Evolutionary conservation across 2,888 invertebrate species (phyloP), one percentile per base, ranked within the genome.

Genomic region (Mythimna impura): DNA sequence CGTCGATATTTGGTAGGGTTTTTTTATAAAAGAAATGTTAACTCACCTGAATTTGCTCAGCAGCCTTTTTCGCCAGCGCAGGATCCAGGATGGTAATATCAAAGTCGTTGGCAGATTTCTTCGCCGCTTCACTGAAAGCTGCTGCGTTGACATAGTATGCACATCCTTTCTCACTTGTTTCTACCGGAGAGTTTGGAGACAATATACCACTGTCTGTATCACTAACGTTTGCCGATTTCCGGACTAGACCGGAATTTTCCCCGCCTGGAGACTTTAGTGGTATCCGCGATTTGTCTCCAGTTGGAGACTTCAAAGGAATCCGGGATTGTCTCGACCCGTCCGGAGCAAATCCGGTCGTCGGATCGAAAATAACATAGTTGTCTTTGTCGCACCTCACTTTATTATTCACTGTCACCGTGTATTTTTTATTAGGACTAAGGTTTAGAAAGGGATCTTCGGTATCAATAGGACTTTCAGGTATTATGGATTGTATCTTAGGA

Each of bases 191-290:
- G 83, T 97, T 97, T 0, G 97, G 97, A 83, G 97, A 97, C 62
- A 97, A 90, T 86, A 97, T 97, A 7, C 97, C 97, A 89, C 97
- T 97, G 88, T 97, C 97, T 17, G 97, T 97, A 92, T 97, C 97
- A 91, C 97, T 97, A 82, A 97, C 94, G 86, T 93, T 96, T 63
- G 94, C 94, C 52, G 93, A 93, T 87, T 94, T 94, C 72, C 93
- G 90, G 70, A 89, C 88, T 34, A 88, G 83, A 71, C 91, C 88
- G 14, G 93, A 91, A 66, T 87, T 92, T 86, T 95, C 95, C 60
- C 93, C 93, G 25, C 87, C 83, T 3, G 95, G 94, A 25, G 95
- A 94, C 84, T 91, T 95, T 20, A 93, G 80, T 40, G 93, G 93
- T 66, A 94, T 93, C 66, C 92, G 91, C 40, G 94, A 94, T 86